Conservation (phyloP, 1,140 invertebrate species). For the Drosophila seguyi region DNA sequence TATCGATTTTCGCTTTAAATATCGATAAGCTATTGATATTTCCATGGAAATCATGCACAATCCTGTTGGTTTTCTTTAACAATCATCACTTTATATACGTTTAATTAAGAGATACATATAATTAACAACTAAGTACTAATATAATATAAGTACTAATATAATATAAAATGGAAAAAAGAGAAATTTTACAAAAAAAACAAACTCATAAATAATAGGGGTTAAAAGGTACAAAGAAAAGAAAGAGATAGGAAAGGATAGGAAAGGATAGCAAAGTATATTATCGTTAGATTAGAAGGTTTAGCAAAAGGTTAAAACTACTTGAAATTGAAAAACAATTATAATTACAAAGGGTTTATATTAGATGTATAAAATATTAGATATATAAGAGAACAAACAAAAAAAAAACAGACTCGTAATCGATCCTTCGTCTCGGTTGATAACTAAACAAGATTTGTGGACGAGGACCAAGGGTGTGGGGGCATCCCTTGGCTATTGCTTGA, state of each 20-base stretch:
- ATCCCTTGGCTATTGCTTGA: conserved; percentile 47
- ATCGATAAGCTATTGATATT: not conserved
- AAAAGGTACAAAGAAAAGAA: not conserved
- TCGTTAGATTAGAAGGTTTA: not conserved
- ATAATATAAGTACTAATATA: conserved; percentile 7
- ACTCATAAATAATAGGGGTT: conserved; percentile 1
- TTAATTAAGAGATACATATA: conserved; percentile 42
- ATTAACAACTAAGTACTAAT: conserved; percentile 51
- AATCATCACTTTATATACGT: conserved; percentile 51
- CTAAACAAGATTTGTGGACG: conserved; percentile 37
- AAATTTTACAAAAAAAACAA: not conserved
- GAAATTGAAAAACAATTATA: conserved; percentile 11
- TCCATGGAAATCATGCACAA: not conserved
- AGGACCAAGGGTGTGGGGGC: not conserved
- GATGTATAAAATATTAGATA: not conserved
- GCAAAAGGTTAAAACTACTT: not conserved
- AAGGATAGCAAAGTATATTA: not conserved
- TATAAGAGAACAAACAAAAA: conserved; percentile 7
- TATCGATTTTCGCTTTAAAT: not conserved
- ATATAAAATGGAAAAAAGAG: conserved; percentile 6
- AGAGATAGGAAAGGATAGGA: not conserved
- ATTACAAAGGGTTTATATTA: conserved; percentile 24
- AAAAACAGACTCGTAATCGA: not conserved
- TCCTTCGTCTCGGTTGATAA: conserved; percentile 15
- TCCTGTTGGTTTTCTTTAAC: conserved; percentile 7